Evolutionary conservation across 2,797 vertebrate genomes (phyloP).

Genomic region (Mallotus villosus): DNA sequence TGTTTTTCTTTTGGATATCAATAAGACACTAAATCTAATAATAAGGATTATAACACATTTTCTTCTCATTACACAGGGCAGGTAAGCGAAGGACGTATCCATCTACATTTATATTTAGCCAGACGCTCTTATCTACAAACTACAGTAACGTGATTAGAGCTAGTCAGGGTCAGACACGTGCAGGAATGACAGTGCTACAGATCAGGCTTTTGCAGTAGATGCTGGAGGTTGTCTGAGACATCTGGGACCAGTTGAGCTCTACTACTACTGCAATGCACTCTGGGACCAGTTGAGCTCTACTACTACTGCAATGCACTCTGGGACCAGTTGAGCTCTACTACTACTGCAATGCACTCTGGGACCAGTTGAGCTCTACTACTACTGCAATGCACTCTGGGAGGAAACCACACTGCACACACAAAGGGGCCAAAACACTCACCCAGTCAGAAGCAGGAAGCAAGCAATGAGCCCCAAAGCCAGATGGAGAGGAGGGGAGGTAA

Average conservation of each 20-base stretch:
- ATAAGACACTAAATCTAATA: background rate
- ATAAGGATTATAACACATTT: no score
- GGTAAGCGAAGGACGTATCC: no score
- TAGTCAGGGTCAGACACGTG: no score
- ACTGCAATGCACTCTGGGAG: slow-evolving; percentile 74
- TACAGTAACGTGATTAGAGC: no score
- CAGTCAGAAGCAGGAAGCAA: slow-evolving; percentile 93
- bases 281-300: slow-evolving; percentile 53
- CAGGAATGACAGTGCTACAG: no score
- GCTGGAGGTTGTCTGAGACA: no score
- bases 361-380: slow-evolving; percentile 55
- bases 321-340: slow-evolving; percentile 62
- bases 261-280: slow-evolving; percentile 70
- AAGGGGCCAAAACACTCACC: slow-evolving; percentile 87
- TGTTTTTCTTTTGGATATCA: background rate
- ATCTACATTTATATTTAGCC: no score
- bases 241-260: slow-evolving; percentile 47
- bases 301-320: slow-evolving; percentile 72
- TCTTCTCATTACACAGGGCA: no score
- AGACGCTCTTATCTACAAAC: no score
- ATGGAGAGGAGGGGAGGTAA: slow-evolving; percentile 56
- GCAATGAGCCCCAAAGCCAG: slow-evolving; percentile 83
- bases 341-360: slow-evolving; percentile 65
- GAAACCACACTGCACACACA: slow-evolving; percentile 48
- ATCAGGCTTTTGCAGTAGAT: no score